Percentiles rank a stretch among this genome's conserved stretches.
phyloP scores from a whole-genome alignment of 1,140 invertebrate species.

The Drosophila punjabiensis region DNA sequence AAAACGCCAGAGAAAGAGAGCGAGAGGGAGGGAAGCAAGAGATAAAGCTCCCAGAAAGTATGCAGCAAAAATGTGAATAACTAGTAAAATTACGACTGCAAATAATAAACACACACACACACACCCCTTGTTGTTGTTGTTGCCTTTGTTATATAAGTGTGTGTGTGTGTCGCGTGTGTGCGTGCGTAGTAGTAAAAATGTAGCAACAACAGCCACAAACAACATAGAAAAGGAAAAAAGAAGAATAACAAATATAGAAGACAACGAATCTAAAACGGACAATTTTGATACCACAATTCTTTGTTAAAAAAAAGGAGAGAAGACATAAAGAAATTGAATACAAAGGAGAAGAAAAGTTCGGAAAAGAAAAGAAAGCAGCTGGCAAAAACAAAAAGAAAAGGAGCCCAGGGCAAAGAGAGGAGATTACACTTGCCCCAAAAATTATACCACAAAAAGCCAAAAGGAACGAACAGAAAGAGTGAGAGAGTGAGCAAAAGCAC shows the following conservation, averaged over 20 bases:
- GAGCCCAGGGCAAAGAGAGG: slow-evolving; percentile 7
- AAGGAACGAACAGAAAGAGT: slow-evolving; percentile 7
- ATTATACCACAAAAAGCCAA: slow-evolving; percentile 31
- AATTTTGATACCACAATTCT: slow-evolving; percentile 39
- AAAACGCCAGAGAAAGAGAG: neutral
- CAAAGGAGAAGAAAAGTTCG: slow-evolving; percentile 3
- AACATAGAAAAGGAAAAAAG: slow-evolving; percentile 1
- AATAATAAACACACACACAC: slow-evolving; percentile 30
- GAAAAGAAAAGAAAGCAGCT: slow-evolving; percentile 32
- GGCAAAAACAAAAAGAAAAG: slow-evolving; percentile 30
- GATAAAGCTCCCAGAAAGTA: slow-evolving; percentile 48
- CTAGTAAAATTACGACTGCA: neutral
- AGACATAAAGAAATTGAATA: neutral
- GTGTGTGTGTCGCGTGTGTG: slow-evolving; percentile 24
- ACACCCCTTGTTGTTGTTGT: slow-evolving; percentile 12
- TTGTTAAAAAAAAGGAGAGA: slow-evolving; percentile 23
- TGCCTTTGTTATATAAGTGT: slow-evolving; percentile 40
- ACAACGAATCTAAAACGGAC: slow-evolving; percentile 44
- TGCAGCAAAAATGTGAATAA: slow-evolving; percentile 57
- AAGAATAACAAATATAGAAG: slow-evolving; percentile 12
- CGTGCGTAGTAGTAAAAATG: slow-evolving; percentile 43
- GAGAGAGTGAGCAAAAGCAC: neutral
- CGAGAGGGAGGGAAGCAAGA: slow-evolving; percentile 3
- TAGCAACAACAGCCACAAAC: slow-evolving; percentile 27
- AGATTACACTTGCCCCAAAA: slow-evolving; percentile 62